A percentile compares a stretch with the other conserved stretches of the same genome.
Conservation (phyloP, 1,140 invertebrate genomes). For the Pemphigus obesinymphae region DNA sequence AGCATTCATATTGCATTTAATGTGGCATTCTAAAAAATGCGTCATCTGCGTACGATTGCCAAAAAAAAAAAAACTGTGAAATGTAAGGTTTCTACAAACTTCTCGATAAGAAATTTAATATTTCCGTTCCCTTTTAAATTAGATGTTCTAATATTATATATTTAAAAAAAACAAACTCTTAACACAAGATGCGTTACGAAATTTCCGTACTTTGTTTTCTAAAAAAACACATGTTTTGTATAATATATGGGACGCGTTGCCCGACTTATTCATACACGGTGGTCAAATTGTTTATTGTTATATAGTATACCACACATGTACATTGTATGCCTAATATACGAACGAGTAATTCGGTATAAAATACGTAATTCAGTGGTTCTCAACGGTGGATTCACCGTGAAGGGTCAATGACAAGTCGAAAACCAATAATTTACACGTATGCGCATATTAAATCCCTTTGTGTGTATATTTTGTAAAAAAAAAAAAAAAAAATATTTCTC, state of each 20-base stretch:
- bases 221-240: background rate
- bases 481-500: background rate
- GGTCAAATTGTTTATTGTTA: slow-evolving; percentile 3
- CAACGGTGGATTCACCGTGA: background rate
- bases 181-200: background rate
- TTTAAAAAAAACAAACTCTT: background rate
- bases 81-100: background rate
- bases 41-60: background rate
- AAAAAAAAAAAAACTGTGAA: background rate
- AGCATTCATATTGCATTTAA: background rate
- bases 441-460: background rate
- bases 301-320: background rate
- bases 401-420: background rate
- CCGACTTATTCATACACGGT: background rate
- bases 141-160: background rate
- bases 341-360: too few species aligned
- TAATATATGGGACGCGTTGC: background rate
- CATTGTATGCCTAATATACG: background rate
- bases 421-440: background rate
- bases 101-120: background rate
- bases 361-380: background rate
- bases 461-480: background rate
- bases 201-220: slow-evolving; percentile 13
- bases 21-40: background rate
- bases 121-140: background rate